A percentile compares a stretch with the other conserved stretches of the same genome.
These are phyloP conservation scores for Neoseiulus cucumeris DNA, from an alignment of 1,140 invertebrate genomes.

Conservation along the genomic window DNA sequence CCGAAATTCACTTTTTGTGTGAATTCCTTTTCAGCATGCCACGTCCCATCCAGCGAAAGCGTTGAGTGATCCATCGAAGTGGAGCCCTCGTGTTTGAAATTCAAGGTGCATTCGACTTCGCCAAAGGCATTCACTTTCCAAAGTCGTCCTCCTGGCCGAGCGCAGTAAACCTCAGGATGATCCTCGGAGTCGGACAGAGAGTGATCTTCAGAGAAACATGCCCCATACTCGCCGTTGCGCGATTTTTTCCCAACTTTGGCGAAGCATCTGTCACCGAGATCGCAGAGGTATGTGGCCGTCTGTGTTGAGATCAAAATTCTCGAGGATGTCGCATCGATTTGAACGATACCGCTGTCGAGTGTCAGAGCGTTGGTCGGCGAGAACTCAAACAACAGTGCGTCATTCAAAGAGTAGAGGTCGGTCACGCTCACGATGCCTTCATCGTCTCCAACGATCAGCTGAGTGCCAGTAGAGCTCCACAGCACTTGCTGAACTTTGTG, in stretches of 20 bases:
- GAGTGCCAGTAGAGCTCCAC: neutral
- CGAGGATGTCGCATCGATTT: neutral
- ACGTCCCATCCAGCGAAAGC: neutral
- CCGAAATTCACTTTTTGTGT: neutral
- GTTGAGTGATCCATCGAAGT: neutral
- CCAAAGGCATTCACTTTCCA: neutral
- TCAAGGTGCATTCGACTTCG: neutral
- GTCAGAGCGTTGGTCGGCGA: neutral
- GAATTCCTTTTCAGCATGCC: neutral
- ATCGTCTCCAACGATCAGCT: neutral
- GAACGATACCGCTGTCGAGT: neutral
- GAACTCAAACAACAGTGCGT: neutral
- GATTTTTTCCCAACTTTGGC: conserved; percentile 2
- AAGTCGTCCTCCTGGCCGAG: neutral
- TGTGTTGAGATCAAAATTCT: neutral
- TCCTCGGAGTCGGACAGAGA: neutral
- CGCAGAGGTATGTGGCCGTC: neutral
- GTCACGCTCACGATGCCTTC: neutral
- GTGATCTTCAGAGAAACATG: neutral
- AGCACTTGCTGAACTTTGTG: neutral
- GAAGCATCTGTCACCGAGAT: neutral
- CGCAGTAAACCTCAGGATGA: neutral
- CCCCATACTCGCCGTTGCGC: neutral
- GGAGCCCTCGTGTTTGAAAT: neutral
- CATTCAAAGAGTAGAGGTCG: neutral